phyloP scores from a whole-genome alignment of 1,140 invertebrate species.

The Bombus turneri region DNA sequence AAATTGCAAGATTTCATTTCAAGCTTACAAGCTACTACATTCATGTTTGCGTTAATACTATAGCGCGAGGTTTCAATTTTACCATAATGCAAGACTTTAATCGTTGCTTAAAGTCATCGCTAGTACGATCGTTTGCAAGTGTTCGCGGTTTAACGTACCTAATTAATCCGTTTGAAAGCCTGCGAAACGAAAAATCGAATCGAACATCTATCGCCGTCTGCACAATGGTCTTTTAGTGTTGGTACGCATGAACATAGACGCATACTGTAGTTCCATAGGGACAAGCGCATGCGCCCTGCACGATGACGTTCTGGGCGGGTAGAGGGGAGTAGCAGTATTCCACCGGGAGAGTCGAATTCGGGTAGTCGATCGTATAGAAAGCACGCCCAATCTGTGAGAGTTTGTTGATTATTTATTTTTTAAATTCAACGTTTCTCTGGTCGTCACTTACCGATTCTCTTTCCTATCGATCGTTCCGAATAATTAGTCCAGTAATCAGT shows the following conservation, averaged over 20 bases:
- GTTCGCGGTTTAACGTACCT: no score
- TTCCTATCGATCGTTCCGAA: background rate
- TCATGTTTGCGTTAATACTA: background rate
- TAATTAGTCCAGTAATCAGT: background rate
- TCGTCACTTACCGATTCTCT: background rate
- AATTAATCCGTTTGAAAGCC: no score
- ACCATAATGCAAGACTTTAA: no score
- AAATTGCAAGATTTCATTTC: background rate
- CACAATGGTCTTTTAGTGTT: background rate
- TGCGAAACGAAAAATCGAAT: background rate
- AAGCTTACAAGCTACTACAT: background rate
- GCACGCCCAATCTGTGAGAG: background rate
- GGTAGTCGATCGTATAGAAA: slow-evolving; percentile 20
- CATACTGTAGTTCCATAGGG: background rate
- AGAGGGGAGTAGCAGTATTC: background rate
- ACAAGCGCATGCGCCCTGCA: slow-evolving; percentile 40
- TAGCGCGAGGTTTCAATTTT: no score
- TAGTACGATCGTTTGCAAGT: no score
- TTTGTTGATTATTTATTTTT: background rate
- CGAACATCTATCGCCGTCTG: background rate
- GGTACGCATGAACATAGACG: slow-evolving; percentile 3
- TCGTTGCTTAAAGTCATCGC: no score
- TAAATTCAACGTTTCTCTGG: background rate
- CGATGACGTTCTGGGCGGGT: no score
- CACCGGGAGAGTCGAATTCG: slow-evolving; percentile 41